These are phyloP conservation scores for Microctenopoma stevenorrisi DNA, from an alignment of 2,797 vertebrate species.

Conservation along the genomic window DNA sequence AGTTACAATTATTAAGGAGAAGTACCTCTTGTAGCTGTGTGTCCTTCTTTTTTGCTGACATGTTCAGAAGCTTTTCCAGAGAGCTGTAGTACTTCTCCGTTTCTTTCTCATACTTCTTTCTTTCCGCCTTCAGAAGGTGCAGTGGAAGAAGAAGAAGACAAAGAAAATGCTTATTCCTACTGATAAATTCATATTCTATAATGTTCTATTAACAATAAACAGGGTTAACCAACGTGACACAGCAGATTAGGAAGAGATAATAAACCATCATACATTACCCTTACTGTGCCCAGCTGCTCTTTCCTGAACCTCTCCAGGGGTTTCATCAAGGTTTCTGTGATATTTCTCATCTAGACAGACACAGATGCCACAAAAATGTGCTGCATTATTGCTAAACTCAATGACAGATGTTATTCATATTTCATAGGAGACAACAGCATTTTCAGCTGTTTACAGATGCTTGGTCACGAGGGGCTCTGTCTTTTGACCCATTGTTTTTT, in stretches of 20 bases:
- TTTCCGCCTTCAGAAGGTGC: constrained; percentile 87
- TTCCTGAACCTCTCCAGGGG: constrained; percentile 98
- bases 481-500: background rate
- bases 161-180: constrained; percentile 7
- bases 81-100: constrained; percentile 98
- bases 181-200: background rate
- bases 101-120: constrained; percentile 98
- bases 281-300: constrained; percentile 93
- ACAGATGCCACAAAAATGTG: constrained; percentile 22
- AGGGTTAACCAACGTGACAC: background rate
- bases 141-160: constrained; percentile 3
- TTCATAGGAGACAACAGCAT: constrained; percentile 30
- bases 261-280: constrained; percentile 84
- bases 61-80: constrained; percentile 95
- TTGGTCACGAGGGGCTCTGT: constrained; percentile 2
- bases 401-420: constrained; percentile 16
- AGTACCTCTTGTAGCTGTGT: constrained; percentile 95
- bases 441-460: constrained; percentile 10
- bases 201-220: background rate
- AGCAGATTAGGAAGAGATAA: constrained; percentile 15
- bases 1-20: constrained; percentile 20
- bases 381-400: constrained; percentile 24
- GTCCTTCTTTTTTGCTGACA: constrained; percentile 99
- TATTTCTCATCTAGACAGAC: constrained; percentile 90
- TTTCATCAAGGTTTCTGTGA: constrained; percentile 98